Evolutionary conservation across 2,888 invertebrate species (phyloP).

Genomic region (Colostygia pectinataria): DNA sequence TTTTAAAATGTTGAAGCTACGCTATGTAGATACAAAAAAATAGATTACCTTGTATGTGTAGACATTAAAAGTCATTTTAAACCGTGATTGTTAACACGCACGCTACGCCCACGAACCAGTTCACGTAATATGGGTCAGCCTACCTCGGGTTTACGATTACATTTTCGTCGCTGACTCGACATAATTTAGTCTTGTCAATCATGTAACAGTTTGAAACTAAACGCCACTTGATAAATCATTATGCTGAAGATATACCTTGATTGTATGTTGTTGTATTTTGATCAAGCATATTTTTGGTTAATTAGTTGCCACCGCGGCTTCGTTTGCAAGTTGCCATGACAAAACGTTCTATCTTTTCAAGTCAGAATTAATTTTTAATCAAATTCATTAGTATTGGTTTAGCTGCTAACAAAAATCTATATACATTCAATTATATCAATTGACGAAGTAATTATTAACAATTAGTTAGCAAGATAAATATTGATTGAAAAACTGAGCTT

Average conservation of each 20-base stretch:
- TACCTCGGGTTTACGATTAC: constrained; percentile 52
- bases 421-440: no score
- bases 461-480: no score
- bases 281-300: not conserved
- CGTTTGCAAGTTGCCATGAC: not conserved
- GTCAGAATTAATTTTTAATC: no score
- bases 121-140: constrained; percentile 52
- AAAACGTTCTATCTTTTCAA: no score
- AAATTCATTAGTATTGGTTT: no score
- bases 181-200: constrained; percentile 49
- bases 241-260: not conserved
- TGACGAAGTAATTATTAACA: no score
- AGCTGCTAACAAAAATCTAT: no score
- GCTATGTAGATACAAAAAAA: constrained; percentile 58
- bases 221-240: constrained; percentile 34
- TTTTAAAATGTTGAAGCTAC: no score
- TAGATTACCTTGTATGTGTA: constrained; percentile 68
- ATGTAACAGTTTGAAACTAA: constrained; percentile 44
- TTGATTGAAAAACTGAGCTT: no score
- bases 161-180: constrained; percentile 56
- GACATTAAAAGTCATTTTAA: constrained; percentile 63
- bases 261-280: not conserved
- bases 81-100: constrained; percentile 69
- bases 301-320: not conserved
- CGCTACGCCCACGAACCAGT: constrained; percentile 44